Conservation (phyloP, 1,140 invertebrate genomes). For the Drosophila ironensis region DNA sequence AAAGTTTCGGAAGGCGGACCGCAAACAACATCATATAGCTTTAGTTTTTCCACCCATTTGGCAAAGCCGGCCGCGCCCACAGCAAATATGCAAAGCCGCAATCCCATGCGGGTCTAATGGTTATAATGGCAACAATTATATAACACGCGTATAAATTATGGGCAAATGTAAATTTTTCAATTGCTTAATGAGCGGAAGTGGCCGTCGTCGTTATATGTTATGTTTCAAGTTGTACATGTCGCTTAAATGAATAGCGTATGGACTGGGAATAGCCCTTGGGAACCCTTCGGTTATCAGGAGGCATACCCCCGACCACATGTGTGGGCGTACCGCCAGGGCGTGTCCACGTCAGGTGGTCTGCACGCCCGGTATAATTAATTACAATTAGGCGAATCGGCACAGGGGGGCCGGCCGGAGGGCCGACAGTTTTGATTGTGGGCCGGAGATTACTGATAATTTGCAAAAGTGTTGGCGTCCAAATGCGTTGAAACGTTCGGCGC, state of each 20-base stretch:
- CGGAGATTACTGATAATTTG: conserved; percentile 63
- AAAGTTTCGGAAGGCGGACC: conserved; percentile 1
- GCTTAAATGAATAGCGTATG: conserved; percentile 49
- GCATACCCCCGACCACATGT: too few relatives aligned
- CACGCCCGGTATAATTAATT: conserved; percentile 67
- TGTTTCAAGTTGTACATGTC: conserved; percentile 73
- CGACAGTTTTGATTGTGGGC: conserved; percentile 27
- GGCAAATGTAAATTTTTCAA: conserved; percentile 78
- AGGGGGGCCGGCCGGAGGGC: not conserved
- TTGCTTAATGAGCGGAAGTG: conserved; percentile 81
- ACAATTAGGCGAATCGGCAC: conserved; percentile 56
- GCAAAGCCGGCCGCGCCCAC: conserved; percentile 5
- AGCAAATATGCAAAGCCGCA: conserved; percentile 31
- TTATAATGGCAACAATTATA: conserved; percentile 19
- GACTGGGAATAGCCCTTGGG: not conserved
- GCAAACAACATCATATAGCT: conserved; percentile 20
- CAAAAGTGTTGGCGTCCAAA: conserved; percentile 60
- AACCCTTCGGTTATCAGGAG: not conserved
- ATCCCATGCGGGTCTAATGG: conserved; percentile 16
- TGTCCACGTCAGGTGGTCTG: conserved; percentile 53
- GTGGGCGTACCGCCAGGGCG: conserved; percentile 25
- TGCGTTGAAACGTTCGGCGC: conserved; percentile 54
- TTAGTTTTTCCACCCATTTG: conserved; percentile 27
- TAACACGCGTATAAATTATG: conserved; percentile 61
- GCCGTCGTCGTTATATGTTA: conserved; percentile 67